These are phyloP conservation scores for Ochropacha duplaris DNA, from an alignment of 2,888 invertebrate species.

Conservation along the genomic window DNA sequence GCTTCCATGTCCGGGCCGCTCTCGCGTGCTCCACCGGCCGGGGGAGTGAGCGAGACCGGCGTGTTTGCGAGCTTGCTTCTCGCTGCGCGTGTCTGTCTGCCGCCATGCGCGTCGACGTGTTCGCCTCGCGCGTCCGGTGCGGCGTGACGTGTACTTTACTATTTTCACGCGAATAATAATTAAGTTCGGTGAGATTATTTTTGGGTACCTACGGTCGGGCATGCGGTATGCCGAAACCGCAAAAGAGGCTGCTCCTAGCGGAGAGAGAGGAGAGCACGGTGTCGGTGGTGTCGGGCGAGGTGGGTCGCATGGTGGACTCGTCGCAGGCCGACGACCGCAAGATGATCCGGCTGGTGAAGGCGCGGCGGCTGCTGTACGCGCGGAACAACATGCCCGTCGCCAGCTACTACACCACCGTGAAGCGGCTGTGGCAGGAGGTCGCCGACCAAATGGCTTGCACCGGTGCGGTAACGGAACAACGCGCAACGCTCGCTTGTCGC, in stretches of 20 bases:
- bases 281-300: slow-evolving; percentile 18
- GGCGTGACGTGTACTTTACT: slow-evolving; percentile 44
- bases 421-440: slow-evolving; percentile 68
- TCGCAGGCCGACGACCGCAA: slow-evolving; percentile 73
- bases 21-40: slow-evolving; percentile 11
- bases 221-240: too few species aligned
- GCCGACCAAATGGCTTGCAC: slow-evolving; percentile 71
- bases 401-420: slow-evolving; percentile 71
- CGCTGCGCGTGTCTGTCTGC: slow-evolving; percentile 75
- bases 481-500: slow-evolving; percentile 9
- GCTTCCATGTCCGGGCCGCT: slow-evolving; percentile 45
- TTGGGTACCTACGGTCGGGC: too few species aligned
- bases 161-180: slow-evolving; percentile 7
- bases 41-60: slow-evolving; percentile 49
- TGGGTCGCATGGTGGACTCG: slow-evolving; percentile 67
- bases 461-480: too few species aligned
- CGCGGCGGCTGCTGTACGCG: slow-evolving; percentile 68
- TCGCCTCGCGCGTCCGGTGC: slow-evolving; percentile 47
- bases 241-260: not conserved
- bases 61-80: slow-evolving; percentile 57
- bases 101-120: slow-evolving; percentile 66
- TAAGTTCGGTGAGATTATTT: not conserved
- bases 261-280: slow-evolving; percentile 9
- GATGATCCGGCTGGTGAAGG: slow-evolving; percentile 69
- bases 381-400: slow-evolving; percentile 76